Evolutionary conservation across 2,888 invertebrate genomes (phyloP), one percentile per base, ranked within the genome.

Genomic region (Quadroppia sp.): DNA sequence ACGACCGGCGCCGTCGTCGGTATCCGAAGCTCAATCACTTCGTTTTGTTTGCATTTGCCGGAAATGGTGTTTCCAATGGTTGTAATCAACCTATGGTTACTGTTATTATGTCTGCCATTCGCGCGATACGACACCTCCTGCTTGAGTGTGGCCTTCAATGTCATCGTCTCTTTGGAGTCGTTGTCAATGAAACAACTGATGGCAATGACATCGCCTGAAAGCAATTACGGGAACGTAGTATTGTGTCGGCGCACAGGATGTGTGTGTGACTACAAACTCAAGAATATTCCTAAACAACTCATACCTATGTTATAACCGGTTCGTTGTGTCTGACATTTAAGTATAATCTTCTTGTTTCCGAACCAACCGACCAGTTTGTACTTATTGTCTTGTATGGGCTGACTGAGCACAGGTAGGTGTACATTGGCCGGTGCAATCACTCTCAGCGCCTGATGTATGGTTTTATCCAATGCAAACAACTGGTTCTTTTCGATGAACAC

Each of bases 261-360:
- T 40, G 6, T 40, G 40, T 9, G 40, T 9, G 13, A 6, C 13
- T 13, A 9, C 40, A 40, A 40, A 40, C 40, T 40, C 15, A 13
- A n/a, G 45, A n/a, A 45, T 17, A 17, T 9, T 45, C 2, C 2
- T 3, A 11, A 15, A 45, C 45, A 7, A 17, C 17, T 23, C 13
- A 4, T 59, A 59, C 59, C 64, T 17, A 64, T 36, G n/a, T 64
- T 64, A 15, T 64, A n/a, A 13, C 64, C 64, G 7, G 15, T 64
- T 17, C 9, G 6, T 2, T 17, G 2, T 20, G 36, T 7, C 1
- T n/a, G 4, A 36, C 64, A 64, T 13, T n/a, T 15, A 17, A 64
- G 6, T 9, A 20, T 11, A 1, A 64, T 1, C 6, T 6, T 15
- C 9, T 20, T 9, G 9, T 36, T 36, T 1, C 36, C 36, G n/a